These are phyloP conservation scores for Eumeta japonica DNA, from an alignment of 1,140 invertebrate species.

Conservation along the genomic window DNA sequence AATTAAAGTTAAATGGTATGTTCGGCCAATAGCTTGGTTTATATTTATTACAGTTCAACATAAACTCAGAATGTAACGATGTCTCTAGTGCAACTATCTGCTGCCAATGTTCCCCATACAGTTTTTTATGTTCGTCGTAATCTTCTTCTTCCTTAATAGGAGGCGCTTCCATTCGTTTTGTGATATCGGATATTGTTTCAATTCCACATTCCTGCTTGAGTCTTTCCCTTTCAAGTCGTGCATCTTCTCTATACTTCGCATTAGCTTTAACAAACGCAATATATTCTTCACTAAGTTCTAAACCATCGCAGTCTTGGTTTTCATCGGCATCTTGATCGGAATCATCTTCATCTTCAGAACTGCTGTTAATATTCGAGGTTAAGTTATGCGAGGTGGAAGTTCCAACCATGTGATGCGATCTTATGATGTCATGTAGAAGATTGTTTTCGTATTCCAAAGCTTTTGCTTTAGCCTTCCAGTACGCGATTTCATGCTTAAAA, in stretches of 20 bases:
- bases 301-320: slow-evolving; percentile 23
- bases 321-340: slow-evolving; percentile 6
- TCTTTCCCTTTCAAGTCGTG: slow-evolving; percentile 54
- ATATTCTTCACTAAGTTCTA: slow-evolving; percentile 66
- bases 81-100: slow-evolving; percentile 75
- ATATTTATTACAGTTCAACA: slow-evolving; percentile 62
- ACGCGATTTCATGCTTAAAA: slow-evolving; percentile 59
- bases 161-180: slow-evolving; percentile 14
- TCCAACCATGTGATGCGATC: slow-evolving; percentile 35
- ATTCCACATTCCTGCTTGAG: slow-evolving; percentile 31
- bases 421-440: slow-evolving; percentile 53
- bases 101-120: slow-evolving; percentile 64
- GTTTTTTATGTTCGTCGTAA: slow-evolving; percentile 39
- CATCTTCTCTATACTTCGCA: slow-evolving; percentile 45
- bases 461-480: slow-evolving; percentile 67
- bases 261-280: slow-evolving; percentile 65
- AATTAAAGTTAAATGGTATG: slow-evolving; percentile 64
- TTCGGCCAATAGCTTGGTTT: slow-evolving; percentile 73
- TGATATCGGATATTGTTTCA: slow-evolving; percentile 22
- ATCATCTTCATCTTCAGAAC: slow-evolving; percentile 9
- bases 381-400: background rate
- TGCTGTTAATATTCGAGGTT: background rate
- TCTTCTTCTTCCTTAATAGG: slow-evolving; percentile 22
- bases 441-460: slow-evolving; percentile 66
- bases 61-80: slow-evolving; percentile 65